Base-by-base conservation (phyloP, 2,113 vertebrate genomes). In the Seriola rivoliana region DNA sequence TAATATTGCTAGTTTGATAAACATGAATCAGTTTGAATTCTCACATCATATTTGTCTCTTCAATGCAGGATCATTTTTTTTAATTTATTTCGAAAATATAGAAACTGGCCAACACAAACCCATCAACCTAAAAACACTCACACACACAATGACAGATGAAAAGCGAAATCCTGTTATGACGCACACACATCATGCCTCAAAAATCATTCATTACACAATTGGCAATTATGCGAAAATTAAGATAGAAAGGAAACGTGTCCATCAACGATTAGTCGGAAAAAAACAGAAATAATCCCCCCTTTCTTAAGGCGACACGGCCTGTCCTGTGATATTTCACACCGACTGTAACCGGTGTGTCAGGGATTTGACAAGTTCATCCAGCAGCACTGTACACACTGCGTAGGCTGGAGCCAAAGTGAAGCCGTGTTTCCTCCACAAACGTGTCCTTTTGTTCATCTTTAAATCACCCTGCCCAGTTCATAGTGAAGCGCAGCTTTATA, bases 401-500 rank as follows among this genome's bases (percentile, higher is more conserved):
- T 80, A 86, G 70, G 71, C 64, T 54, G 36, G 9, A 71, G 46
- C 69, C 55, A 55, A 54, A 0, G 1, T 38, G 75, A 8, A 62
- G 67, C 69, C 8, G 34, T 2, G 44, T 68, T 85, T 78, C 57
- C 65, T 72, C 83, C 77, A 76, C 75, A 67, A 44, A 55, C 12
- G 2, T 25, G 62, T 66, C 70, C 71, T 80, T 64, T 81, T 78
- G 78, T 81, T 84, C 65, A 57, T 75, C 48, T 25, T 32, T 48
- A 85, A 72, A 70, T 17, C 34, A 21, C 42, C 60, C 55, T 16
- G 63, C 38, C 57, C 42, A 44, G 36, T 71, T 76, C 71, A 80
- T 52, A 52, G 29, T 7, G 67, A 9, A 57, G 44, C 10, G 62
- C 64, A 73, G 81, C 75, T 83, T 65, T 3, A 34, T 74, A 63